Evolutionary conservation across 30 jellyfish, hydroid and myxozoan species (phyloP).

Genomic region (Pseudorhiza aurosa): DNA sequence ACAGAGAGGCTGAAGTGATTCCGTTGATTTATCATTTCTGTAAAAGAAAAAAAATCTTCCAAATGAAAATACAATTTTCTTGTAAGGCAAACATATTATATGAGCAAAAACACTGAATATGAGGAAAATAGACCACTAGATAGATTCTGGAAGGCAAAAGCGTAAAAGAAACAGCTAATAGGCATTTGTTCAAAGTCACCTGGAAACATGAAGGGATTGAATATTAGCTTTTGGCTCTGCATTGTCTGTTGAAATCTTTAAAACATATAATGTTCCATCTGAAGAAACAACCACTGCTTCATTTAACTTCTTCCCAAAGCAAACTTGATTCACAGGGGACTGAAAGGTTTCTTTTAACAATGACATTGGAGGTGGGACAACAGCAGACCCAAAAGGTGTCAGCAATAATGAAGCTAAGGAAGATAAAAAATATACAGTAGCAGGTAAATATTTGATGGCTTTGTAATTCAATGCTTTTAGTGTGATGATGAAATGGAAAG

Average conservation of each 20-base stretch:
- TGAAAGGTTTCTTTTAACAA: slow-evolving; percentile 27
- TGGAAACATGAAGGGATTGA: background rate
- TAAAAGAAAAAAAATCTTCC: too few species aligned
- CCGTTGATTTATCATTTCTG: background rate
- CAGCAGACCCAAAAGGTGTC: slow-evolving; percentile 83
- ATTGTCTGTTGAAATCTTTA: background rate
- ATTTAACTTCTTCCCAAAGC: slow-evolving; percentile 55
- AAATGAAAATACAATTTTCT: too few species aligned
- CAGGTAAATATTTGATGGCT: too few species aligned
- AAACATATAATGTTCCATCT: slow-evolving; percentile 17
- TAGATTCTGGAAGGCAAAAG: background rate
- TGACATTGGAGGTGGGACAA: slow-evolving; percentile 98
- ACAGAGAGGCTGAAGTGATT: background rate
- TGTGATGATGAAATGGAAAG: too few species aligned
- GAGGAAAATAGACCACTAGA: background rate
- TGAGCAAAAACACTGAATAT: background rate
- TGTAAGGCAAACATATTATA: too few species aligned
- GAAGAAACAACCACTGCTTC: slow-evolving; percentile 21
- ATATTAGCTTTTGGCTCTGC: slow-evolving; percentile 9
- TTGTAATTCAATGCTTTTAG: too few species aligned
- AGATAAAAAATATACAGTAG: background rate
- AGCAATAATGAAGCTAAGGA: slow-evolving; percentile 65
- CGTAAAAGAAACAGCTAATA: too few species aligned
- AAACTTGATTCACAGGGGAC: slow-evolving; percentile 73
- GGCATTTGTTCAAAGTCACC: slow-evolving; percentile 27